Evolutionary conservation across 2,113 vertebrate species (phyloP), one percentile per base, ranked within the genome.

Genomic region (Marcusenius ussheri): DNA sequence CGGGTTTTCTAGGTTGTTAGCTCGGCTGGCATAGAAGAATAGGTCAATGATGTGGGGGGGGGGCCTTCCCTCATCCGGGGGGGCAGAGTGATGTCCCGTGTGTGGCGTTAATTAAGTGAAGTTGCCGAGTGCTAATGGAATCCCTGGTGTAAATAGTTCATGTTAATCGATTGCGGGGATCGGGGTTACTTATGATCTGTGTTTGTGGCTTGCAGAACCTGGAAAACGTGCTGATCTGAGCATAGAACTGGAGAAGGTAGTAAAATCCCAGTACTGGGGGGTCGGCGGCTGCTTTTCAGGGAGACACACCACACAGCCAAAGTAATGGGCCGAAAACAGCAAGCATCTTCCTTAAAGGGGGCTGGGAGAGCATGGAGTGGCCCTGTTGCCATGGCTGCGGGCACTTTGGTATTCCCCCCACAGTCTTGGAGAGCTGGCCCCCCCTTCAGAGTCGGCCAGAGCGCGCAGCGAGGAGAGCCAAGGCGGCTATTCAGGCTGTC

Each of bases 361-460:
- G 92, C 93, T 92, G 91, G 92, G 94, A 86, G 62, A 94, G 92
- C 93, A 93, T 94, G 94, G 94, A 95, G 93, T 94, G 93, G 94
- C 91, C 94, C 92, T 95, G 95, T 95, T 95, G 94, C 94, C 94
- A 96, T 96, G 94, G 95, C 95, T 96, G 95, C 94, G 90, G 90
- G 93, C 83, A 89, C 92, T 94, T 95, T 95, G 93, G 91, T 94
- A 95, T 95, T 96, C 95, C 94, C 94, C 91, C 93, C 94, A 95
- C 95, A 95, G 93, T 93, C 91, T 50, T 90, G 93, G 92, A 88
- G 91, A 92, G 92, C 92, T 93, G 91, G 92, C 92, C 90, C 91
- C 90, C 93, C 86, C 90, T 58, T 92, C 91, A 89, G 85, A 93
- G 92, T 91, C 83, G 62, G 91, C 24, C 84, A 46, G 15, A 53